Percentiles rank a stretch among this genome's conserved stretches.
Evolutionary conservation across 2,797 vertebrate genomes (phyloP).

Genomic region (Aplochiton taeniatus): DNA sequence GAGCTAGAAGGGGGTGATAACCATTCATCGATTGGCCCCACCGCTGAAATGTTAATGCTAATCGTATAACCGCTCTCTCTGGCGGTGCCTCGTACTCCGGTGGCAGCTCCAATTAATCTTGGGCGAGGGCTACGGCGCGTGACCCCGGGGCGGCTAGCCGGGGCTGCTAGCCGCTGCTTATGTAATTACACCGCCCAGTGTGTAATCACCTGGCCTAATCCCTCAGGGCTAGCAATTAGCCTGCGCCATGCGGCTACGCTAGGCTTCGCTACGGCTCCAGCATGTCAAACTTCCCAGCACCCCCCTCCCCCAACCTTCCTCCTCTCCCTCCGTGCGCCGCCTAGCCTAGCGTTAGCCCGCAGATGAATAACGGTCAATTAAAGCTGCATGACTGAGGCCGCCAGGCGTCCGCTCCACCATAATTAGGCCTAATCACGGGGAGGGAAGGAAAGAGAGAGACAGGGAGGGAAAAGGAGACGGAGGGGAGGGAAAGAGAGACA

Average conservation of each 20-base stretch:
- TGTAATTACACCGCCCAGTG: conserved; percentile 98
- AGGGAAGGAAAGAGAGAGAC: conserved; percentile 53
- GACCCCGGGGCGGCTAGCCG: conserved; percentile 86
- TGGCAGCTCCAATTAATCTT: conserved; percentile 99
- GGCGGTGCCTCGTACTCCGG: conserved; percentile 85
- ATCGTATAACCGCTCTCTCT: conserved; percentile 91
- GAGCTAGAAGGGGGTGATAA: conserved; percentile 37
- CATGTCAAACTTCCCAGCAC: conserved; percentile 79
- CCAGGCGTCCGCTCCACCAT: conserved; percentile 90
- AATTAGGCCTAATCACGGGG: conserved; percentile 96
- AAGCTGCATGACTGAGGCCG: conserved; percentile 89
- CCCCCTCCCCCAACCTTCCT: conserved; percentile 59
- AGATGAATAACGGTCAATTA: conserved; percentile 97
- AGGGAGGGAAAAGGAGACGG: conserved; percentile 40
- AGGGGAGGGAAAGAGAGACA: conserved; percentile 43
- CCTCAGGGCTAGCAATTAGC: conserved; percentile 94
- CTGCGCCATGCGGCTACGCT: conserved; percentile 75
- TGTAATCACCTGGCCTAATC: conserved; percentile 98
- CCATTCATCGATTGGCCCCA: conserved; percentile 85
- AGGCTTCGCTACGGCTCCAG: conserved; percentile 67
- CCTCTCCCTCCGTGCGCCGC: conserved; percentile 50
- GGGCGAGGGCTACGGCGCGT: conserved; percentile 84
- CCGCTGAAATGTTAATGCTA: conserved; percentile 94
- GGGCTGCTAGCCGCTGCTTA: conserved; percentile 91
- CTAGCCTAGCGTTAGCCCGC: conserved; percentile 74